Conservation (phyloP, 2,797 vertebrate genomes). For the Anas acuta region DNA sequence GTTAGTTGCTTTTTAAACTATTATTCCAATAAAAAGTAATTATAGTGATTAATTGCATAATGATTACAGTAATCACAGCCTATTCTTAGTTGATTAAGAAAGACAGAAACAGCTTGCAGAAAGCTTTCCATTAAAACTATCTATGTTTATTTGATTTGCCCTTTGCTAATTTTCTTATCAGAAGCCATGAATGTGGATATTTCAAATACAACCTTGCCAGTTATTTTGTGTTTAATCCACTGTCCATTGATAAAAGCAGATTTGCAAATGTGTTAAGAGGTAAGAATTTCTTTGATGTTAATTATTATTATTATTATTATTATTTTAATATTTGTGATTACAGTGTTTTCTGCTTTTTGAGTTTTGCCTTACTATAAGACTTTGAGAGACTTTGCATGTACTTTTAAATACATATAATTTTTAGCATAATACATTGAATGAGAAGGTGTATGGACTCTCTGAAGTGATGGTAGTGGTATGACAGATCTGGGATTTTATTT, state of each 20-base stretch:
- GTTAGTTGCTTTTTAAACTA: slow-evolving; percentile 72
- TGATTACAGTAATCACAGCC: slow-evolving; percentile 76
- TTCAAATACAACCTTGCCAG: not conserved
- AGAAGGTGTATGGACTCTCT: not conserved
- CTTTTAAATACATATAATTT: not conserved
- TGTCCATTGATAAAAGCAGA: not conserved
- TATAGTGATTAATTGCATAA: slow-evolving; percentile 79
- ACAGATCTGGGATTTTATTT: not conserved
- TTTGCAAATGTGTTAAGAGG: not conserved
- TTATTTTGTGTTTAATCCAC: not conserved
- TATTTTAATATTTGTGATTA: not conserved
- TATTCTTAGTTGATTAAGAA: slow-evolving; percentile 78
- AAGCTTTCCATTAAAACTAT: slow-evolving; percentile 50
- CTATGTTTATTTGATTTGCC: slow-evolving; percentile 66
- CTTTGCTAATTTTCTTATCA: slow-evolving; percentile 44
- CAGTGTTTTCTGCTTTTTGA: not conserved
- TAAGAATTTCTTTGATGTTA: not conserved
- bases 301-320: not conserved
- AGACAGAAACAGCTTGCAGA: slow-evolving; percentile 67
- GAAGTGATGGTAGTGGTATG: not conserved
- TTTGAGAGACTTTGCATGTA: not conserved
- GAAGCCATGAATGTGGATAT: not conserved
- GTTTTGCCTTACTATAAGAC: not conserved
- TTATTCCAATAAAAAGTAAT: slow-evolving; percentile 76
- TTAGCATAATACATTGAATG: not conserved